phyloP scores from a whole-genome alignment of 1,140 invertebrate species.

The Carposina sasakii region DNA sequence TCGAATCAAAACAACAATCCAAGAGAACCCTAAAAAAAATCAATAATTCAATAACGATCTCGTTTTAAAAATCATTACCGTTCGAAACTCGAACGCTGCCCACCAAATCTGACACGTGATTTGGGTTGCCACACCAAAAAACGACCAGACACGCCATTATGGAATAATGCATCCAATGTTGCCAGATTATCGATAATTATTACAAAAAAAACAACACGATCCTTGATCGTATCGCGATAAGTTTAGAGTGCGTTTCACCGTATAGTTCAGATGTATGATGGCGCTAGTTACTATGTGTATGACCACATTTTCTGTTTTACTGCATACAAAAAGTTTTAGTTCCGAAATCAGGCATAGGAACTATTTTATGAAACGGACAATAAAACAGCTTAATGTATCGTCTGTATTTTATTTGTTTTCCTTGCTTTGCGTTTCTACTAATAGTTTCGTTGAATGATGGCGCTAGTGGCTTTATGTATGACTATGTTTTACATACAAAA shows the following conservation, averaged over 20 bases:
- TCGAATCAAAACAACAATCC: too few species aligned
- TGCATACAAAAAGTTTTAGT: too few species aligned
- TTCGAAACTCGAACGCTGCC: slow-evolving; percentile 39
- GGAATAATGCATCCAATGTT: slow-evolving; percentile 56
- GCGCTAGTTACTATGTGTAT: too few species aligned
- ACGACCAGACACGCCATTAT: slow-evolving; percentile 55
- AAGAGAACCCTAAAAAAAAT: slow-evolving; percentile 24
- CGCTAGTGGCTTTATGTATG: too few species aligned
- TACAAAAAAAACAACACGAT: slow-evolving; percentile 51
- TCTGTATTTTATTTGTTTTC: slow-evolving; percentile 60
- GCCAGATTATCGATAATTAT: slow-evolving; percentile 70
- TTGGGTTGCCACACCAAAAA: slow-evolving; percentile 59
- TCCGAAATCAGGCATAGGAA: too few species aligned
- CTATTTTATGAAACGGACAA: too few species aligned
- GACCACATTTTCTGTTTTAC: too few species aligned
- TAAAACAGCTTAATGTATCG: slow-evolving; percentile 67
- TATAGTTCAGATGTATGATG: too few species aligned
- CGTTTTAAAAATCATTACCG: slow-evolving; percentile 54
- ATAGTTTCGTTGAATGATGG: slow-evolving; percentile 40
- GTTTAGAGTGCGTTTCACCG: too few species aligned
- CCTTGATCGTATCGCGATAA: slow-evolving; percentile 60
- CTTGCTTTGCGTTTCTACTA: slow-evolving; percentile 44
- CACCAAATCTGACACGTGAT: slow-evolving; percentile 67
- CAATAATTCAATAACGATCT: slow-evolving; percentile 34
- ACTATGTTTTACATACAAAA: slow-evolving; percentile 21